Percentiles rank a stretch among this genome's conserved stretches.
phyloP scores from a whole-genome alignment of 2,113 vertebrate species.

The Pica pica region DNA sequence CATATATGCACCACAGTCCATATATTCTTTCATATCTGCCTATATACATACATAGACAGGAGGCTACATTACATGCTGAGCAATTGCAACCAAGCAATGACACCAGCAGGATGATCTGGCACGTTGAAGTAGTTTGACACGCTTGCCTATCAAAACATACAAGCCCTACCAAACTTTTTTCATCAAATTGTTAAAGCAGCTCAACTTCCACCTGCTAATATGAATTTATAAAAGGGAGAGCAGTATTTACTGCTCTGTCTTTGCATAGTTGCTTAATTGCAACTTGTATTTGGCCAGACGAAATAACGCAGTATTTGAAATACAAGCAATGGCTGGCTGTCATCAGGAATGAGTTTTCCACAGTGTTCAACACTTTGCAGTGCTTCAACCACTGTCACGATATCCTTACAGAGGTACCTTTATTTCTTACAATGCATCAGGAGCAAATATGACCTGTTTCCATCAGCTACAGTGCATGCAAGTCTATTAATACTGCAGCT shows the following conservation, averaged over 20 bases:
- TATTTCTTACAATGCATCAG: not conserved
- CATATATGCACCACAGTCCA: fast-evolving
- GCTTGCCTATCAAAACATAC: not conserved
- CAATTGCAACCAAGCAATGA: not conserved
- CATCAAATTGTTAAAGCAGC: not conserved
- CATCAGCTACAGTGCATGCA: not conserved
- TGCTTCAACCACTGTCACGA: not conserved
- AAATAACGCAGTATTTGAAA: not conserved
- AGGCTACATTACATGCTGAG: fast-evolving
- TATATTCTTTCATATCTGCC: not conserved
- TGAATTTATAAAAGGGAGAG: not conserved
- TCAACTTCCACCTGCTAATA: not conserved
- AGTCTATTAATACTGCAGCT: not conserved
- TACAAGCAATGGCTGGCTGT: not conserved
- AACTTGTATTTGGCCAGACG: not conserved
- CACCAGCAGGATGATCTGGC: not conserved
- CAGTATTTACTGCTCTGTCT: not conserved
- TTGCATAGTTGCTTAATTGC: not conserved
- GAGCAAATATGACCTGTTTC: not conserved
- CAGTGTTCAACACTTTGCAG: not conserved
- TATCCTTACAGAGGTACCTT: not conserved
- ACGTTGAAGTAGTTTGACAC: not conserved
- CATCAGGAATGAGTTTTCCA: not conserved
- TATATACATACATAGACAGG: fast-evolving
- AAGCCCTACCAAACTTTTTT: not conserved